Conservation (phyloP, 2,113 vertebrate genomes). For the Trematomus loennbergii region DNA sequence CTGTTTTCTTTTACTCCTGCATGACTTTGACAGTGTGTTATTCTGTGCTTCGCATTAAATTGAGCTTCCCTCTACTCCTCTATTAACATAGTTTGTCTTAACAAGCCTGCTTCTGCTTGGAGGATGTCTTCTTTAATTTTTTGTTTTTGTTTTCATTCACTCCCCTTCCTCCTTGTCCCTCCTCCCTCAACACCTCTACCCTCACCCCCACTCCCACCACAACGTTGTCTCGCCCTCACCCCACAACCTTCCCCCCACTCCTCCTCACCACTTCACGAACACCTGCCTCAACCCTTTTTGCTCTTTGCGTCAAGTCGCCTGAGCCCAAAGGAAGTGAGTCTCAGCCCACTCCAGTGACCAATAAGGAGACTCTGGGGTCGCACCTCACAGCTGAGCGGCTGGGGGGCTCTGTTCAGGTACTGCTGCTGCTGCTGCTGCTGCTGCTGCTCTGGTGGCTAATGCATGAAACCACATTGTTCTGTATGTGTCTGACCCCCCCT, state of each 20-base stretch:
- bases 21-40: conserved; percentile 72
- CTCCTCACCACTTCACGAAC: conserved; percentile 66
- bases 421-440: conserved; percentile 76
- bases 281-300: conserved; percentile 82
- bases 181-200: conserved; percentile 43
- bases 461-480: conserved; percentile 69
- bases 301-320: conserved; percentile 86
- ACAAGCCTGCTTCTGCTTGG: conserved; percentile 85
- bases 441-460: conserved; percentile 67
- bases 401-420: conserved; percentile 94
- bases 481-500: conserved; percentile 31
- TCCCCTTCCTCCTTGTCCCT: conserved; percentile 50
- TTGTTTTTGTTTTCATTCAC: conserved; percentile 64
- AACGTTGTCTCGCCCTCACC: conserved; percentile 53
- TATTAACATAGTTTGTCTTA: conserved; percentile 84
- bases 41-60: conserved; percentile 66
- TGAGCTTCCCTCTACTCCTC: conserved; percentile 70
- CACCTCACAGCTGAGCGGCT: conserved; percentile 91
- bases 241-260: conserved; percentile 32
- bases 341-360: conserved; percentile 89
- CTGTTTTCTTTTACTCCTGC: conserved; percentile 78
- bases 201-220: conserved; percentile 55
- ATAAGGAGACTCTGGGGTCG: conserved; percentile 91
- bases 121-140: conserved; percentile 83
- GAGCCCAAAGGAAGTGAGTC: conserved; percentile 92